Evolutionary conservation across 1,140 invertebrate species (phyloP).

Genomic region (Diachasmimorpha longicaudata): DNA sequence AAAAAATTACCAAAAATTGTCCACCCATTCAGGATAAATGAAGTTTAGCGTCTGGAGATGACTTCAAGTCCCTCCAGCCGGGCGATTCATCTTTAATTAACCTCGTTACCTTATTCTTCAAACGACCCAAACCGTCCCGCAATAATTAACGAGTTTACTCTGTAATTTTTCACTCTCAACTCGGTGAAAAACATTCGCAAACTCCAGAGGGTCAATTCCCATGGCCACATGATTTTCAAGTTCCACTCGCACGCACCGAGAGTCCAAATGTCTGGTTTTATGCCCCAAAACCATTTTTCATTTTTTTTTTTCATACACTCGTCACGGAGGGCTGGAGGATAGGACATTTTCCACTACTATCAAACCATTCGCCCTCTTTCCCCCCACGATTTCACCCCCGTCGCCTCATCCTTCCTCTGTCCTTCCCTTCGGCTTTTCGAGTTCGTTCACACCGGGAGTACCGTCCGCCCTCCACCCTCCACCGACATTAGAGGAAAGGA

Average conservation of each 20-base stretch:
- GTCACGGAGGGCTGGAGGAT: slow-evolving; percentile 20
- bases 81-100: too few species aligned
- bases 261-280: slow-evolving; percentile 45
- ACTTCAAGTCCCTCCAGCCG: too few species aligned
- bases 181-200: background rate
- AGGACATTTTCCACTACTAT: slow-evolving; percentile 32
- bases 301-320: slow-evolving; percentile 30
- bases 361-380: slow-evolving; percentile 27
- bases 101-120: too few species aligned
- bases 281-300: background rate
- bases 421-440: slow-evolving; percentile 26
- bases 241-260: slow-evolving; percentile 36
- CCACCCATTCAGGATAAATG: too few species aligned
- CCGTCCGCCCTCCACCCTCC: slow-evolving; percentile 12
- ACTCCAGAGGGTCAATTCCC: background rate
- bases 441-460: slow-evolving; percentile 51
- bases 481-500: background rate
- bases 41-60: too few species aligned
- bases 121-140: too few species aligned
- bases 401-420: background rate
- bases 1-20: too few species aligned
- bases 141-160: too few species aligned
- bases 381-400: slow-evolving; percentile 7
- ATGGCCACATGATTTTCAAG: background rate
- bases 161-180: too few species aligned